Base-by-base conservation (phyloP, 2,888 invertebrate genomes). In the Ennomos erosarius region DNA sequence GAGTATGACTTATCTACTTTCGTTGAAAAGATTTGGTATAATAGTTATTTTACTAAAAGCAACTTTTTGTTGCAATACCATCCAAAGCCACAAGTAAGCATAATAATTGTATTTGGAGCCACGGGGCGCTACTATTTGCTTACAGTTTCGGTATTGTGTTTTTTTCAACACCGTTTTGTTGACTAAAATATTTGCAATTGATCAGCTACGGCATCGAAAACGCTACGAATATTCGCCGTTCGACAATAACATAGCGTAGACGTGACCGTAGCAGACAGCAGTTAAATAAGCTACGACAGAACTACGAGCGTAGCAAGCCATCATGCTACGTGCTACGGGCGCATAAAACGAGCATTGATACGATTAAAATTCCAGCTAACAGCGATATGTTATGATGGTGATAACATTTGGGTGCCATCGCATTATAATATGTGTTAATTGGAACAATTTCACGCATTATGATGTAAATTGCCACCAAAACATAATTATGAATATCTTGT, bases 381-480 rank as follows among this genome's bases (percentile, higher is more conserved):
- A 26, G 44, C 11, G 35, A 47, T 50, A 40, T 54, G 35, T 57
- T 44, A 52, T 39, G 44, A 26, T 5, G 11, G 42, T 73, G 70
- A 72, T 76, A 74, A 76, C 67, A 69, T 68, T 65, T 71, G 65
- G 64, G 67, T 64, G 64, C 71, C 68, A 55, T 60, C 72, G 63
- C 75, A 75, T 74, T 75, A 76, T 76, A 70, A 73, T 67, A 74
- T 70, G 74, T 76, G 79, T 73, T 75, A 74, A 79, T 79, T 72
- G 73, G 70, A 74, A 73, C 70, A 76, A 68, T 73, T 26, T 75
- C 68, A 64, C 72, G 64, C 49, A 65, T 65, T 63, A 67, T 67
- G 60, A 63, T 67, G 67, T 65, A 65, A 65, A 68, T 65, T 67
- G 51, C 65, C 52, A 9, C 48, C 51, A 54, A 26, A 26, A 63